A percentile compares a stretch with the other conserved stretches of the same genome.
These are phyloP conservation scores for Globia sparganii DNA, from an alignment of 2,888 invertebrate species.

Conservation along the genomic window DNA sequence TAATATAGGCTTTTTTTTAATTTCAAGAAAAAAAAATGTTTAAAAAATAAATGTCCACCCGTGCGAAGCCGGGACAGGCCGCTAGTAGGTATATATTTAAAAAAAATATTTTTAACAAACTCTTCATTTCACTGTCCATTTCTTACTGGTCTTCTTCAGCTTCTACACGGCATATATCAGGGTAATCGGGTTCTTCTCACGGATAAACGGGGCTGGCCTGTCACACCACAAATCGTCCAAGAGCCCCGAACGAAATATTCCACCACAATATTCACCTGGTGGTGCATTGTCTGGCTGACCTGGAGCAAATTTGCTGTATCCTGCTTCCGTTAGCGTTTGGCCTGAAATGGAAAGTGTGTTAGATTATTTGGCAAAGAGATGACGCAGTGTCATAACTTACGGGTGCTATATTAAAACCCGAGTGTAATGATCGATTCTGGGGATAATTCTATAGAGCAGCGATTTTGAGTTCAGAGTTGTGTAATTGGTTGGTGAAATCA, in stretches of 20 bases:
- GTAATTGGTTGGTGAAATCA: no score
- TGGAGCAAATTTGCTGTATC: slow-evolving; percentile 70
- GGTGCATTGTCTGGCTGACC: slow-evolving; percentile 73
- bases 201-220: slow-evolving; percentile 35
- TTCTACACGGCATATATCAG: slow-evolving; percentile 15
- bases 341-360: background rate
- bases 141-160: background rate
- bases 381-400: no score
- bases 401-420: no score
- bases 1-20: no score
- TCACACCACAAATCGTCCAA: slow-evolving; percentile 73
- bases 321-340: slow-evolving; percentile 64
- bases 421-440: no score
- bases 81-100: no score
- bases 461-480: no score
- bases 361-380: no score
- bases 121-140: background rate
- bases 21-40: no score
- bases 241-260: slow-evolving; percentile 65
- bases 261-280: slow-evolving; percentile 71
- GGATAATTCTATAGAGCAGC: no score
- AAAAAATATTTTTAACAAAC: background rate
- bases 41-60: no score
- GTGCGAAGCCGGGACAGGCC: no score
- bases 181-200: slow-evolving; percentile 58